Evolutionary conservation across 1,140 invertebrate genomes (phyloP), one percentile per base, ranked within the genome.

Genomic region (Drosophila triauraria): DNA sequence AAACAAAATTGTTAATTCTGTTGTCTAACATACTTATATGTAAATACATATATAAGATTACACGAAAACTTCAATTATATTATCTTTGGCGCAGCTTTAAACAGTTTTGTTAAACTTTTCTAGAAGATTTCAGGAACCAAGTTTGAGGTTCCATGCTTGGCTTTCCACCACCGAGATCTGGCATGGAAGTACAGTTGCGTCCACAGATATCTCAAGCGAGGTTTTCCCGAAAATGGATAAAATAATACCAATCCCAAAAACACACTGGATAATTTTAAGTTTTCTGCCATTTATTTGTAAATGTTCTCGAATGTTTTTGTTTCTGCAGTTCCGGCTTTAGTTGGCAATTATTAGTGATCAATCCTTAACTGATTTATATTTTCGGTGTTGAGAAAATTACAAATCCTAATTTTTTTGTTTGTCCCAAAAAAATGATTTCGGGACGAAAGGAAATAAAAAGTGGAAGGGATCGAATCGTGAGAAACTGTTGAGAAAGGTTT

Each of bases 231-330:
- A 80, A 80, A 50, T 60, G 43, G 13, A 57, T 76, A 53, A 57
- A 80, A 65, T 53, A n/a, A 51, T 40, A 25, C 20, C 20, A 59
- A 44, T 51, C 43, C 17, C 65, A 47, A 30, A 80, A 48, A 71
- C 53, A 59, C 35, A 60, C 61, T 42, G 3, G 8, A 61, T 62
- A 61, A 30, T 48, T 64, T 65, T 30, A 61, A 30, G 32, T 76
- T 74, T 69, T 74, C 50, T 77, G 53, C 60, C 48, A 38, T 80
- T 87, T 80, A 78, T 83, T 87, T 88, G 87, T 87, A 65, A 80
- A 83, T 87, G 83, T 83, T 87, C 57, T 85, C 61, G 82, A 82
- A 85, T 86, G 62, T 60, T 62, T 64, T 71, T 67, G 42, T 82
- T 68, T 58, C 60, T 64, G 44, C 64, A 79, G 62, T 85, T 46